These are phyloP conservation scores for Drosophila infuscata DNA, from an alignment of 2,888 invertebrate genomes.

Conservation along the genomic window DNA sequence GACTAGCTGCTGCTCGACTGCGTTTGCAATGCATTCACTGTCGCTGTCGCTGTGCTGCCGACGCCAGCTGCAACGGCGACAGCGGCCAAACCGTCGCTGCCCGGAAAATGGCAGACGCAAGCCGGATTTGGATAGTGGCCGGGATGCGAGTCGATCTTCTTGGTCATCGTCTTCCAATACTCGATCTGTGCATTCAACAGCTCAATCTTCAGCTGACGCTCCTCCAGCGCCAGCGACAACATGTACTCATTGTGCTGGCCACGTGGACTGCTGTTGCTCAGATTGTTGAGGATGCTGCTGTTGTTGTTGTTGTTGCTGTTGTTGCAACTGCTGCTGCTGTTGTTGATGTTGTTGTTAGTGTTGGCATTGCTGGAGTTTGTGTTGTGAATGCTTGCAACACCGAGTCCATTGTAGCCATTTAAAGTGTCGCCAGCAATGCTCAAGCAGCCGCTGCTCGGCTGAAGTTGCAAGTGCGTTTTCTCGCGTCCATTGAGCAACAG, in stretches of 20 bases:
- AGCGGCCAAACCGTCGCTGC: constrained; percentile 28
- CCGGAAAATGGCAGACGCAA: constrained; percentile 82
- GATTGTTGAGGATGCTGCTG: constrained; percentile 22
- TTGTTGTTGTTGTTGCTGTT: constrained; percentile 10
- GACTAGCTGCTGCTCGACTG: constrained; percentile 83
- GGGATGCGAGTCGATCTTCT: constrained; percentile 80
- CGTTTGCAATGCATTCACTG: constrained; percentile 74
- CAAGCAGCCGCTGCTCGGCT: constrained; percentile 27
- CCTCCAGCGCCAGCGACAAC: constrained; percentile 83
- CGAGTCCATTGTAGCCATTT: constrained; percentile 64
- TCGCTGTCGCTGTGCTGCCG: constrained; percentile 33
- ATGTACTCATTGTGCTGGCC: constrained; percentile 80
- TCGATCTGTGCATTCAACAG: constrained; percentile 84
- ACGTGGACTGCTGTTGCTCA: constrained; percentile 28
- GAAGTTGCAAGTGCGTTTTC: constrained; percentile 31
- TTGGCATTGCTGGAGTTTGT: constrained; percentile 8
- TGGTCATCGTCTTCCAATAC: constrained; percentile 84
- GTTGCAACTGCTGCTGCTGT: constrained; percentile 22
- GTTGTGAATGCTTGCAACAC: constrained; percentile 29
- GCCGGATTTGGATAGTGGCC: constrained; percentile 80
- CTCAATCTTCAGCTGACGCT: constrained; percentile 84
- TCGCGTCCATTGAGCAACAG: constrained; percentile 63
- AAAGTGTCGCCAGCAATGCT: constrained; percentile 53
- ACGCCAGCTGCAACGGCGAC: constrained; percentile 19
- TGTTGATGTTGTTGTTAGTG: constrained; percentile 15